Conservation (phyloP, 2,888 invertebrate genomes). For the Drosophila diplacantha region DNA sequence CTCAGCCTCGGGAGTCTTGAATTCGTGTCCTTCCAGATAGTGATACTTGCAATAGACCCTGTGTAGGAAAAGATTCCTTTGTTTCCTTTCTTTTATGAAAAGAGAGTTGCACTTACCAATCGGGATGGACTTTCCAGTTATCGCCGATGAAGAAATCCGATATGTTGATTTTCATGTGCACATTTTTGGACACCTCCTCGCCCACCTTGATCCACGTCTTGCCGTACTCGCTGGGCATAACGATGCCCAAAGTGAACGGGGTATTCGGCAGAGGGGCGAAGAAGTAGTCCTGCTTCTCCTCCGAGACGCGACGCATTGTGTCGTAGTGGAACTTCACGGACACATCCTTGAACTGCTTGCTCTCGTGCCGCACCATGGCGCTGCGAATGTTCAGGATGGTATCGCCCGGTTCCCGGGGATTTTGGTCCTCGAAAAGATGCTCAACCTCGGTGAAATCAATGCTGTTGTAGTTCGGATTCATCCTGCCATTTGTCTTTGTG, state of each 20-base stretch:
- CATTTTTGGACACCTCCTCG: slow-evolving; percentile 85
- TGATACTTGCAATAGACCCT: slow-evolving; percentile 94
- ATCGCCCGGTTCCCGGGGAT: slow-evolving; percentile 82
- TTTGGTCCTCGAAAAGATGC: slow-evolving; percentile 84
- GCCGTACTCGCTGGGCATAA: slow-evolving; percentile 87
- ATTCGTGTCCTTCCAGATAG: slow-evolving; percentile 87
- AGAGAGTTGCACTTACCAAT: slow-evolving; percentile 81
- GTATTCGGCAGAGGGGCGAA: slow-evolving; percentile 89
- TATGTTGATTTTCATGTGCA: slow-evolving; percentile 83
- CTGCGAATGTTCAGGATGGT: slow-evolving; percentile 80
- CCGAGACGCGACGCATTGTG: slow-evolving; percentile 88
- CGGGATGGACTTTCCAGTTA: slow-evolving; percentile 89
- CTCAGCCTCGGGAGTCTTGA: slow-evolving; percentile 85
- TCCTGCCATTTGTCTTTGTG: slow-evolving; percentile 68
- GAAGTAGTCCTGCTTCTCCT: slow-evolving; percentile 89
- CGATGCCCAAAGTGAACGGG: slow-evolving; percentile 92
- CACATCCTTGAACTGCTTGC: slow-evolving; percentile 83
- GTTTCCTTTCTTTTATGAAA: accelerated
- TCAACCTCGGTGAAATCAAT: slow-evolving; percentile 97
- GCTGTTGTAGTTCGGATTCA: slow-evolving; percentile 97
- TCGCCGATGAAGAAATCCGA: slow-evolving; percentile 85
- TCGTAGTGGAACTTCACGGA: slow-evolving; percentile 90
- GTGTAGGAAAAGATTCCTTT: not conserved
- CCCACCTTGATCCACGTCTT: slow-evolving; percentile 82
- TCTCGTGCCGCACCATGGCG: slow-evolving; percentile 84